Evolutionary conservation across 2,888 invertebrate species (phyloP).

Genomic region (Dynastes hyllus): DNA sequence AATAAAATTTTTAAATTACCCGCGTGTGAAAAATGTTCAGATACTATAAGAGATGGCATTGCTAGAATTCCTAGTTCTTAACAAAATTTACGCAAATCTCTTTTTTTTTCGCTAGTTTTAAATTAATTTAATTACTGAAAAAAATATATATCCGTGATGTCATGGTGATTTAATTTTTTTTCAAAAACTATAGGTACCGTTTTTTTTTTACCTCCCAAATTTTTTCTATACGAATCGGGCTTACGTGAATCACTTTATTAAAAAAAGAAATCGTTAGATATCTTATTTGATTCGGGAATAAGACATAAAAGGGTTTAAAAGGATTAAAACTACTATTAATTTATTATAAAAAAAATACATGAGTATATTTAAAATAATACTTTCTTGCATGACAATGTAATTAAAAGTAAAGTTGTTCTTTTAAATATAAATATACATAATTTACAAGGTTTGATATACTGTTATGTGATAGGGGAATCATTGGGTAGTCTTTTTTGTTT

Average conservation of each 20-base stretch:
- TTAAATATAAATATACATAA: constrained; percentile 50
- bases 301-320: not conserved
- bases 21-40: too few relatives aligned
- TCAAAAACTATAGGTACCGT: not conserved
- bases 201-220: not conserved
- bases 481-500: not conserved
- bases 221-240: too few relatives aligned
- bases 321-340: constrained; percentile 6
- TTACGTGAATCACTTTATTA: not conserved
- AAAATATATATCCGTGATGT: constrained; percentile 4
- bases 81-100: too few relatives aligned
- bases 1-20: too few relatives aligned
- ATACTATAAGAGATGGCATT: too few relatives aligned
- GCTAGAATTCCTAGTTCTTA: too few relatives aligned
- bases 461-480: constrained; percentile 27
- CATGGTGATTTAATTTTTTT: constrained; percentile 4
- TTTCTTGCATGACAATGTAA: constrained; percentile 55
- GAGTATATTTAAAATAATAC: constrained; percentile 59
- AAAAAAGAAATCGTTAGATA: constrained; percentile 6
- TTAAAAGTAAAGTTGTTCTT: constrained; percentile 45
- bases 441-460: constrained; percentile 48
- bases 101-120: too few relatives aligned
- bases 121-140: too few relatives aligned
- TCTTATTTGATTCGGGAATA: not conserved
- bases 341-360: constrained; percentile 53